phyloP scores from a whole-genome alignment of 2,113 vertebrate genomes.

The Tragelaphus buxtoni region DNA sequence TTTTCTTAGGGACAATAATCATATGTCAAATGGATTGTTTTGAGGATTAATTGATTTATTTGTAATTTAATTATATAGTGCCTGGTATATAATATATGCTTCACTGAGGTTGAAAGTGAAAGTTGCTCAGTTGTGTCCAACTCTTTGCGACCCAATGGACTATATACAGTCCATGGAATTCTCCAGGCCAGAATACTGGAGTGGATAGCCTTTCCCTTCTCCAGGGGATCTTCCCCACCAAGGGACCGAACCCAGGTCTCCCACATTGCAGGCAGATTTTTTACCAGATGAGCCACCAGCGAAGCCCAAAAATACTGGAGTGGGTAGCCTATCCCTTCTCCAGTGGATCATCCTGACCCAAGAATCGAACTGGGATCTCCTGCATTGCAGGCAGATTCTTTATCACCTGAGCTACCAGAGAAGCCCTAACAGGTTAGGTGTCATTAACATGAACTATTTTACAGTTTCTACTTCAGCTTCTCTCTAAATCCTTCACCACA shows the following conservation, averaged over 20 bases:
- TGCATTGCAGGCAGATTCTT: neutral
- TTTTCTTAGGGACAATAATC: constrained; percentile 4
- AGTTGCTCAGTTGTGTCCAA: neutral
- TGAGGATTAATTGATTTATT: neutral
- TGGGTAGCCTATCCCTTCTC: neutral
- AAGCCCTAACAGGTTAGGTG: neutral
- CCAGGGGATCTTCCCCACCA: neutral
- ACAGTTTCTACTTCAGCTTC: neutral
- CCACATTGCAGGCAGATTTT: neutral
- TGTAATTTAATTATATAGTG: neutral
- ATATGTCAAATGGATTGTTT: neutral
- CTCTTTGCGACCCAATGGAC: neutral
- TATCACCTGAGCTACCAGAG: neutral
- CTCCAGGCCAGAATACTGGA: neutral
- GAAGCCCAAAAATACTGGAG: neutral
- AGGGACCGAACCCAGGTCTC: neutral
- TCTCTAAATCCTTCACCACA: neutral
- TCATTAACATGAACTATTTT: neutral
- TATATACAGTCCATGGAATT: neutral
- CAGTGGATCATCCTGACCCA: neutral
- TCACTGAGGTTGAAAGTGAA: neutral
- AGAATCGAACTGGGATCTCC: rapidly evolving
- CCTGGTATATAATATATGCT: neutral
- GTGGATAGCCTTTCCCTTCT: neutral
- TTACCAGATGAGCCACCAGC: neutral